Percentiles rank a stretch among this genome's conserved stretches.
Evolutionary conservation across 1,140 invertebrate genomes (phyloP).

Genomic region (Euschistus heros): DNA sequence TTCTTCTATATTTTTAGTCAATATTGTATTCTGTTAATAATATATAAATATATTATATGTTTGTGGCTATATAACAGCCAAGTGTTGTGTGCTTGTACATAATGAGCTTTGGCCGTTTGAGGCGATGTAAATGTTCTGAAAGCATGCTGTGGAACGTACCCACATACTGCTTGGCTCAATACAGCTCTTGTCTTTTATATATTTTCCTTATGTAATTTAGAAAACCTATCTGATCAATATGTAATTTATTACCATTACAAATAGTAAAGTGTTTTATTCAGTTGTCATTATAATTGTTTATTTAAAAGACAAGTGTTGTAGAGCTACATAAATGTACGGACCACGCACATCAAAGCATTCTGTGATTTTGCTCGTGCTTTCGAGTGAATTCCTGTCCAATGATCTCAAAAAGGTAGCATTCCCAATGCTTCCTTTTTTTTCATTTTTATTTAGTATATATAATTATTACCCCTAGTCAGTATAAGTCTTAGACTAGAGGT

Average conservation of each 20-base stretch:
- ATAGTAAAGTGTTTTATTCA: neutral
- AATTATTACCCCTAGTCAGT: slow-evolving; percentile 24
- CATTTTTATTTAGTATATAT: slow-evolving; percentile 13
- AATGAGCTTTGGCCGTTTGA: slow-evolving; percentile 12
- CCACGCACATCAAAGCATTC: slow-evolving; percentile 28
- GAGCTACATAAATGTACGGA: slow-evolving; percentile 18
- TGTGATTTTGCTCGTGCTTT: slow-evolving; percentile 25
- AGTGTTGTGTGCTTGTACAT: slow-evolving; percentile 23
- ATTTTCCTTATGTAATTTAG: neutral
- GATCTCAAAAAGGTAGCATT: slow-evolving; percentile 22
- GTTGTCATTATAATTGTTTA: neutral
- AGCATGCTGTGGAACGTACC: slow-evolving; percentile 16
- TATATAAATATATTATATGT: slow-evolving; percentile 8
- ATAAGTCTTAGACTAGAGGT: slow-evolving; percentile 24
- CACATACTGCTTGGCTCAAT: slow-evolving; percentile 9
- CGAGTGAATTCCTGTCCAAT: slow-evolving; percentile 26
- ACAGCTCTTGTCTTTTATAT: slow-evolving; percentile 11
- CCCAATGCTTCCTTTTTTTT: slow-evolving; percentile 12
- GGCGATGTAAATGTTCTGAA: slow-evolving; percentile 14
- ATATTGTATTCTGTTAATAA: slow-evolving; percentile 17
- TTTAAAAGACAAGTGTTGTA: slow-evolving; percentile 9
- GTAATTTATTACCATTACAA: neutral
- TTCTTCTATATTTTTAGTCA: slow-evolving; percentile 16
- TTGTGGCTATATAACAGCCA: slow-evolving; percentile 6
- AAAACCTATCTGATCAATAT: neutral